phyloP scores from a whole-genome alignment of 2,888 invertebrate genomes.

The Orthonevra nobilis region DNA sequence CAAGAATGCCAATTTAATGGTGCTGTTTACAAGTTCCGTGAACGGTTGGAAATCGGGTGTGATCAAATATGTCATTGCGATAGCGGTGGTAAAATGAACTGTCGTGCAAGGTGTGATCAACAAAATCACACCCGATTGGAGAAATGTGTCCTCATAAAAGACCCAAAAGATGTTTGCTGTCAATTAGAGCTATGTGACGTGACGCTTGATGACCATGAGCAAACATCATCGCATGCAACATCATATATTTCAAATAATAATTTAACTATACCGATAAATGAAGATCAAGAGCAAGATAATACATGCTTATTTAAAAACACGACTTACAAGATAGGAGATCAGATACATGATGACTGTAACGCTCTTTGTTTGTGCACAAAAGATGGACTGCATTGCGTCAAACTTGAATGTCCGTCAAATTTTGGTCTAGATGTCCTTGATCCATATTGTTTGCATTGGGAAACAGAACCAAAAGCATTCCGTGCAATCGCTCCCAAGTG shows the following conservation, averaged over 20 bases:
- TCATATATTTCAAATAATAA: conserved; percentile 67
- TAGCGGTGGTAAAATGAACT: conserved; percentile 86
- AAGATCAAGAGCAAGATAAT: conserved; percentile 39
- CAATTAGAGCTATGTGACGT: conserved; percentile 93
- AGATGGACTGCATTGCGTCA: conserved; percentile 87
- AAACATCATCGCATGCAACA: conserved; percentile 76
- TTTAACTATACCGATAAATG: conserved; percentile 69
- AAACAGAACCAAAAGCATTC: conserved; percentile 87
- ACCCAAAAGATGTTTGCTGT: conserved; percentile 91
- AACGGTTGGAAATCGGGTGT: conserved; percentile 90
- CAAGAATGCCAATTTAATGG: conserved; percentile 80
- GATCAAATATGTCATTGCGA: conserved; percentile 89
- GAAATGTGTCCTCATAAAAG: conserved; percentile 90
- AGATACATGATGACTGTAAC: conserved; percentile 91
- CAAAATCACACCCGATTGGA: conserved; percentile 83
- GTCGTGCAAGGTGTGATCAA: conserved; percentile 86
- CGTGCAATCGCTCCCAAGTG: conserved; percentile 88
- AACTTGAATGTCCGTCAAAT: conserved; percentile 90
- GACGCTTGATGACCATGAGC: conserved; percentile 88
- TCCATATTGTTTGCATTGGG: conserved; percentile 92
- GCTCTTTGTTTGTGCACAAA: conserved; percentile 89
- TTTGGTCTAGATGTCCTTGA: conserved; percentile 92
- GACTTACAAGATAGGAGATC: conserved; percentile 82
- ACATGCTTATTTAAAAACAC: conserved; percentile 76
- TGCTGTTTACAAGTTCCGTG: conserved; percentile 86